A percentile compares a stretch with the other conserved stretches of the same genome.
phyloP scores from a whole-genome alignment of 1,140 invertebrate species.

The Drosophila sucinea region DNA sequence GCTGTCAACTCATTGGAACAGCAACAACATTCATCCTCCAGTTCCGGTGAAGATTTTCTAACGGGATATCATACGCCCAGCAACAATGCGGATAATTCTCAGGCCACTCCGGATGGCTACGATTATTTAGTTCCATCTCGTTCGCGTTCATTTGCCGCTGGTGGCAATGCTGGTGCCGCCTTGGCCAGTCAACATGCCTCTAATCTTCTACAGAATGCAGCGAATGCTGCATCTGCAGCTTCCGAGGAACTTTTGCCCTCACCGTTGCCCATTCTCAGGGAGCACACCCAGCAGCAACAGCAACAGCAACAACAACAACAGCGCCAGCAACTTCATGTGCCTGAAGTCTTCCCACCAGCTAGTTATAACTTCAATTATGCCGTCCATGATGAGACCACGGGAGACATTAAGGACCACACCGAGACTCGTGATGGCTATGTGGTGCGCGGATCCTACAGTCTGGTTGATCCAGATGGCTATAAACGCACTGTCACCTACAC shows the following conservation, averaged over 20 bases:
- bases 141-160: conserved; percentile 33
- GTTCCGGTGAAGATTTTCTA: conserved; percentile 56
- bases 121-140: conserved; percentile 43
- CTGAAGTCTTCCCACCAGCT: conserved; percentile 56
- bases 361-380: conserved; percentile 64
- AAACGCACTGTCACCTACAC: conserved; percentile 85
- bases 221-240: conserved; percentile 24
- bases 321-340: conserved; percentile 8
- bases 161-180: conserved; percentile 10
- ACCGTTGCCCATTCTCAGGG: conserved; percentile 37
- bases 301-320: background rate
- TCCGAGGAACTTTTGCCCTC: conserved; percentile 34
- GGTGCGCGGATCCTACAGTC: conserved; percentile 62
- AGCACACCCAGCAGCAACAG: conserved; percentile 11
- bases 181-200: conserved; percentile 36
- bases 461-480: conserved; percentile 78
- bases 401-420: conserved; percentile 68
- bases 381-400: conserved; percentile 61
- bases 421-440: conserved; percentile 63
- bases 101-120: conserved; percentile 62
- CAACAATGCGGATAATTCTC: conserved; percentile 51
- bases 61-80: conserved; percentile 53
- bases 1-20: conserved; percentile 44
- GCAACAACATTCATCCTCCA: conserved; percentile 23
- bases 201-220: conserved; percentile 43